Base-by-base conservation (phyloP, 2,113 vertebrate genomes). In the Garra rufa region DNA sequence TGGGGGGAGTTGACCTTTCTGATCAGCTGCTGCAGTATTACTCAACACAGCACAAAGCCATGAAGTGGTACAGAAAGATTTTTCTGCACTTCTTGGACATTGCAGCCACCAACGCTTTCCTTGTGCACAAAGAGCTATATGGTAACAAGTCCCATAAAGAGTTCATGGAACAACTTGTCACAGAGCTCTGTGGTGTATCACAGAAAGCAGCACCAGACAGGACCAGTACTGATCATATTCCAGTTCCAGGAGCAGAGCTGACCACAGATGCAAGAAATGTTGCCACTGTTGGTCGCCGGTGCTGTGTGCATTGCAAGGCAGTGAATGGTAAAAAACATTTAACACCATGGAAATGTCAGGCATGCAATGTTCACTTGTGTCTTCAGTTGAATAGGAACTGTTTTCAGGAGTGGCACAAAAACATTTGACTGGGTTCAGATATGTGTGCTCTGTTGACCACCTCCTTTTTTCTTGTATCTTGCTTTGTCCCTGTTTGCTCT, bases 281-380 rank as follows among this genome's bases (percentile, higher is more conserved):
- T 21, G 76, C 21, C 11, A 43, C 21, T 1, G n/a, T 26, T 6
- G 76, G 52, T 55, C 30, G n/a, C 26, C 28, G 6, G 46, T 55
- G 19, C 14, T 77, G 74, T 30, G 59, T n/a, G 13, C 74, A 11
- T 9, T 83, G 69, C 69, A 59, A 38, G n/a, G 34, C 34, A 70
- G 44, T 14, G 44, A 7, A 44, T 34, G 61, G 63, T 3, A 41
- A 50, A 30, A 76, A 26, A n/a, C 41, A 55, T 13, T 11, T 78
- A 30, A 84, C 76, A 24, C 82, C 82, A 8, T 55, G 69, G 76
- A 87, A 76, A 24, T 81, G 85, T 17, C 26, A 41, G 57, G 46
- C 52, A 19, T 83, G 85, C 30, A 48, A 83, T 26, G 55, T 83
- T 61, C 30, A 65, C 2, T 57, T 88, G 13, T 83, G 80, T 65